Conservation (phyloP, 2,113 vertebrate species). For the Entosphenus tridentatus region DNA sequence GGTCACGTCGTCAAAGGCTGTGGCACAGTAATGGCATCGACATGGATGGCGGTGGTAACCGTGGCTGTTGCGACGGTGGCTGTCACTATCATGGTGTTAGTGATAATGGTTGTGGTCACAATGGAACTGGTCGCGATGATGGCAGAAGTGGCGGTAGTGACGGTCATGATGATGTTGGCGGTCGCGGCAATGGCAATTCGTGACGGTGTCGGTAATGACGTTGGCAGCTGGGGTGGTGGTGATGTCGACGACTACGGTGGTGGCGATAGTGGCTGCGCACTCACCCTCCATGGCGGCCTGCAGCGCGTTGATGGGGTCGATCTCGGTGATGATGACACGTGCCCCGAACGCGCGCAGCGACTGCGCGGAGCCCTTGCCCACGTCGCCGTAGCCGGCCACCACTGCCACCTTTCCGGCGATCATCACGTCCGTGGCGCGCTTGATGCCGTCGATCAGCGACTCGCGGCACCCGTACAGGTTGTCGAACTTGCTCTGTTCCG, state of each 20-base stretch:
- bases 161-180: too few relatives aligned
- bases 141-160: too few relatives aligned
- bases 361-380: slow-evolving; percentile 88
- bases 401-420: slow-evolving; percentile 88
- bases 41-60: too few relatives aligned
- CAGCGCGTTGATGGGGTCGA: slow-evolving; percentile 83
- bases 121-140: too few relatives aligned
- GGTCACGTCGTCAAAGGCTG: too few relatives aligned
- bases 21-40: too few relatives aligned
- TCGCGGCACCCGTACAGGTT: slow-evolving; percentile 96
- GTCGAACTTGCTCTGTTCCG: slow-evolving; percentile 73
- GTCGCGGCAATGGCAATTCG: too few relatives aligned
- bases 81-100: too few relatives aligned
- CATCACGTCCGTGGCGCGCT: slow-evolving; percentile 90
- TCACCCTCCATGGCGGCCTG: slow-evolving; percentile 93
- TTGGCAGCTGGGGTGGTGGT: neutral
- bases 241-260: neutral
- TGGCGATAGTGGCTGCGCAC: slow-evolving; percentile 5
- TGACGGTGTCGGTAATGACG: too few relatives aligned
- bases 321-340: slow-evolving; percentile 76
- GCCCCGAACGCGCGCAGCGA: slow-evolving; percentile 67
- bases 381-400: slow-evolving; percentile 79
- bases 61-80: too few relatives aligned
- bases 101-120: too few relatives aligned
- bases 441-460: slow-evolving; percentile 91